Base-by-base conservation (phyloP, 2,113 vertebrate genomes). In the Hippocampus abdominalis region DNA sequence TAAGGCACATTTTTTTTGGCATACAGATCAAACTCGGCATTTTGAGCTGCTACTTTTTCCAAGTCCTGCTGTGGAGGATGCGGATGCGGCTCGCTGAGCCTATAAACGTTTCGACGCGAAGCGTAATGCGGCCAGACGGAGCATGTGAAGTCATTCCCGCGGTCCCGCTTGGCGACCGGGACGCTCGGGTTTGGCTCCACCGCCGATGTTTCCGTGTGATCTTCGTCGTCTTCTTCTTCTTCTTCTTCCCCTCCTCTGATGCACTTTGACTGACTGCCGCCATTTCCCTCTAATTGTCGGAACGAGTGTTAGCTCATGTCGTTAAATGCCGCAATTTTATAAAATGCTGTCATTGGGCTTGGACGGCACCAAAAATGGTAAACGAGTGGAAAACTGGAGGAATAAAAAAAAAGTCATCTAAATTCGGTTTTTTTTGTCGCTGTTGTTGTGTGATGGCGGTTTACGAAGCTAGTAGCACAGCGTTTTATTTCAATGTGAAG, bases 81-180 rank as follows among this genome's bases (percentile, higher is more conserved):
- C 12, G 3, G 27, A 32, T 32, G 57, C 27, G 13, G 25, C 54
- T 82, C 76, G 77, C 69, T 86, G 78, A 77, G 74, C 82, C 70
- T 62, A 74, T 68, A 75, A 68, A 79, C 25, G 85, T 91, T 88
- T 90, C 89, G 89, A 72, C 89, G 65, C 44, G 82, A 80, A 81
- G 88, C 77, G 15, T 32, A 74, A 81, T 88, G 85, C 78, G 85
- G 89, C 87, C 72, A 61, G 69, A 82, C 76, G 40, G 76, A 53
- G 69, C 74, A 61, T 72, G 72, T 79, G 81, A 46, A 81, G 77
- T 83, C 80, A 81, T 80, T 84, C 79, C 71, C 72, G 73, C 13
- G 70, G 76, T 65, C 68, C 64, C 60, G 81, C 69, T 86, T 83
- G 70, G 77, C 83, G 75, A 79, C 71, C 74, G 81, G 66, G 78